Evolutionary conservation across 1,140 invertebrate species (phyloP).

Genomic region (Stenopsyche tienmushanensis): DNA sequence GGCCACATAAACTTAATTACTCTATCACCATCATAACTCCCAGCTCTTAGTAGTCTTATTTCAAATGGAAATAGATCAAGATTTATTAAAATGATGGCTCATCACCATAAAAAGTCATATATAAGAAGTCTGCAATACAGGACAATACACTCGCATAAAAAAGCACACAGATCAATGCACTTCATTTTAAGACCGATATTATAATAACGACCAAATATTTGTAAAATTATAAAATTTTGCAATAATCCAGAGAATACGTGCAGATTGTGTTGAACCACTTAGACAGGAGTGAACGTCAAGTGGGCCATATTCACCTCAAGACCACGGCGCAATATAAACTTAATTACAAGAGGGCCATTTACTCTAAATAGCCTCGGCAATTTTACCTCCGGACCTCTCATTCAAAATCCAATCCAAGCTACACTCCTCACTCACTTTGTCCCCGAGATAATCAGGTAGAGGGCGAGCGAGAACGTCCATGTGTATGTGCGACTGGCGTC

Average conservation of each 20-base stretch:
- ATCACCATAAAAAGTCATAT: too few species aligned
- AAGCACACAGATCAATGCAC: too few species aligned
- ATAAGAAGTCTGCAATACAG: too few species aligned
- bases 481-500: conserved; percentile 9
- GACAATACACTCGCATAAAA: too few species aligned
- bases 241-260: too few species aligned
- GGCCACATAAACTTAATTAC: conserved; percentile 31
- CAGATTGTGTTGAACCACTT: too few species aligned
- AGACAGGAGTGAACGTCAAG: not conserved
- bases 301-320: not conserved
- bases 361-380: conserved; percentile 28
- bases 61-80: too few species aligned
- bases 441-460: conserved; percentile 4
- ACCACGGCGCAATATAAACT: conserved; percentile 18
- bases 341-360: conserved; percentile 30
- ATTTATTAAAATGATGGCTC: too few species aligned
- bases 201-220: too few species aligned
- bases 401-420: conserved; percentile 24
- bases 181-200: too few species aligned
- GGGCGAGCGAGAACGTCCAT: not conserved
- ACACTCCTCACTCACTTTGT: conserved; percentile 9
- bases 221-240: too few species aligned
- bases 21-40: conserved; percentile 18
- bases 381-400: conserved; percentile 25
- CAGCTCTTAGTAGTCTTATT: not conserved